Percentiles rank a stretch among this genome's conserved stretches.
Conservation (phyloP, 2,888 invertebrate species). For the Dynastes tityus region DNA sequence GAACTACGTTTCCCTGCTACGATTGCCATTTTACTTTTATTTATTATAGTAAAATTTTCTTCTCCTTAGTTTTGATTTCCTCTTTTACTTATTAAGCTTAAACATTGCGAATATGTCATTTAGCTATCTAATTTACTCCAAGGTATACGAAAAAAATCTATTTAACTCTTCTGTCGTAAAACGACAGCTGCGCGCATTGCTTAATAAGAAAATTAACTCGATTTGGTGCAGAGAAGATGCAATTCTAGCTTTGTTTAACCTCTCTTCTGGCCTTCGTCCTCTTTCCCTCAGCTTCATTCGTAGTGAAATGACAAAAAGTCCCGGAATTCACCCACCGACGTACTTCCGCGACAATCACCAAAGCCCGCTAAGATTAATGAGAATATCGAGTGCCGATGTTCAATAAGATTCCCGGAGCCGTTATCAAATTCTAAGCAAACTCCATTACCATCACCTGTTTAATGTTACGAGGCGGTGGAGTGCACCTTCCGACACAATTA, state of each 20-base stretch:
- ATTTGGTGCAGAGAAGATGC: slow-evolving; percentile 17
- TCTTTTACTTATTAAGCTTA: too few relatives aligned
- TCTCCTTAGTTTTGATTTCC: too few relatives aligned
- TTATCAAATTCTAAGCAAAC: slow-evolving; percentile 51
- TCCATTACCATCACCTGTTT: slow-evolving; percentile 52
- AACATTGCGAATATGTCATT: not conserved
- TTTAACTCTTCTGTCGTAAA: slow-evolving; percentile 3
- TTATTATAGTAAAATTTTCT: too few relatives aligned
- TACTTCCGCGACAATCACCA: slow-evolving; percentile 43
- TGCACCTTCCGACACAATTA: slow-evolving; percentile 47
- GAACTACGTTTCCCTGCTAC: too few relatives aligned
- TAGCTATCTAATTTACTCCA: slow-evolving; percentile 12
- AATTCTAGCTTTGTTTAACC: slow-evolving; percentile 4
- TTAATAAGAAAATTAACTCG: slow-evolving; percentile 28
- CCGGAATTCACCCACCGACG: slow-evolving; percentile 29
- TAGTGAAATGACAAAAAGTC: not conserved
- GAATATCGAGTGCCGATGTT: slow-evolving; percentile 47
- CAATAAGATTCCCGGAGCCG: slow-evolving; percentile 47
- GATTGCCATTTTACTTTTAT: too few relatives aligned
- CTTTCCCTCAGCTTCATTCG: not conserved
- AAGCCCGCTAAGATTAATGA: slow-evolving; percentile 48
- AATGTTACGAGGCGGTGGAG: slow-evolving; percentile 43
- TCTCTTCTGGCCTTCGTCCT: not conserved
- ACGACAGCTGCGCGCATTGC: not conserved
- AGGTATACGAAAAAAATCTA: slow-evolving; percentile 13